Base-by-base conservation (phyloP, 2,797 vertebrate genomes). In the Pseudomugil tenellus region DNA sequence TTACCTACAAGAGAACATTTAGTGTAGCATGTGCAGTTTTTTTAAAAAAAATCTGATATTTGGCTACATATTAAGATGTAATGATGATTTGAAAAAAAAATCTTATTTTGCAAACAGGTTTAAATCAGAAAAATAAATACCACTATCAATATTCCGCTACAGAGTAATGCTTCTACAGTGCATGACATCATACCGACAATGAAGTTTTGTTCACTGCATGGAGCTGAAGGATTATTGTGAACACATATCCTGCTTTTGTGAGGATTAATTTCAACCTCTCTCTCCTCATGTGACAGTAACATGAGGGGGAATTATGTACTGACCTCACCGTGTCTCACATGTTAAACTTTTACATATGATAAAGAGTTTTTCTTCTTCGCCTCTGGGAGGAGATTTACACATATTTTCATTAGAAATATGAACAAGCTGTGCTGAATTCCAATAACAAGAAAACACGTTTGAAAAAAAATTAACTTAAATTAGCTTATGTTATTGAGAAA, bases 211-310 rank as follows among this genome's bases (percentile, higher is more conserved):
- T 55, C n/a, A 58, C 14, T n/a, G 2, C n/a, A 34, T n/a, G 9
- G 55, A 34, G 21, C 21, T n/a, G 19, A 46, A 49, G 46, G 21
- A 49, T 23, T 23, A 23, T 21, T 48, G 10, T 28, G 35, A 37
- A 48, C 23, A 34, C 14, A 49, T 56, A 59, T 60, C 16, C 39
- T 19, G 37, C 26, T 3, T 59, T 57, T 61, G n/a, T 58, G 37
- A 41, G 51, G 74, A 72, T 88, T 84, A 84, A 68, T 52, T 28
- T n/a, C 29, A 12, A 21, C n/a, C 55, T 5, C 53, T 90, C 69
- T 75, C 29, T 43, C 19, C 81, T 91, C 89, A 92, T 91, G 89
- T 93, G 91, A 93, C 69, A 58, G 43, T 34, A 72, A 82, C 79
- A 74, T 77, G 79, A 77, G 57, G 25, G 56, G 67, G 80, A 78